Evolutionary conservation across 2,797 vertebrate genomes (phyloP), one percentile per base, ranked within the genome.

Genomic region (Acanthopagrus latus): DNA sequence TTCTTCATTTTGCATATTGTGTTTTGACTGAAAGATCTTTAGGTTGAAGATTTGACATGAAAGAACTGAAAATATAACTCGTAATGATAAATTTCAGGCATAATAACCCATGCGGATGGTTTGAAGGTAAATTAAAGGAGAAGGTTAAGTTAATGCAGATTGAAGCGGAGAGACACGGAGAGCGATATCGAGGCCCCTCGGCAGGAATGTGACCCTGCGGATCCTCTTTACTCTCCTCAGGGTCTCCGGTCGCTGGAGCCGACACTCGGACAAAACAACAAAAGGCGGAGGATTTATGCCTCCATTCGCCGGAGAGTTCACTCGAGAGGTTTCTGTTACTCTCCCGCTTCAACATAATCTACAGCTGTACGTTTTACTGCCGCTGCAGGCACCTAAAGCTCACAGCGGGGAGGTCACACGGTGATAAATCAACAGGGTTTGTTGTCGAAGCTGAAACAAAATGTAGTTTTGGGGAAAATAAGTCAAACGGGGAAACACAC

Each of bases 201-300:
- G 27, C 62, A 71, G 38, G 65, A 84, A 84, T 83, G 67, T 77
- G 25, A 81, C 46, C 69, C 74, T 7, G 38, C 16, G 48, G 43
- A 62, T 64, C 56, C 44, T 65, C 67, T 74, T 47, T 16, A 25
- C 29, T 76, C 64, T 71, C 65, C 58, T 82, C 21, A 46, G 50
- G 70, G 60, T 80, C 78, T 59, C 70, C 11, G 7, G 29, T 74
- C 38, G 71, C 46, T 71, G 3, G 87, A 77, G 25, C 65, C 74
- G 52, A 83, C 85, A 86, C 69, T 33, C 51, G 20, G 62, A 72
- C 63, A 56, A 58, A 71, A 71, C 63, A 82, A 84, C 65, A 86
- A 83, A 70, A 78, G 66, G 17, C 46, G 20, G 56, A 75, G 54
- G 77, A 89, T 92, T 90, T 81, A 89, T 88, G 82, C 29, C 60